Evolutionary conservation across 2,797 vertebrate species (phyloP), one percentile per base, ranked within the genome.

Genomic region (Mastacembelus armatus): DNA sequence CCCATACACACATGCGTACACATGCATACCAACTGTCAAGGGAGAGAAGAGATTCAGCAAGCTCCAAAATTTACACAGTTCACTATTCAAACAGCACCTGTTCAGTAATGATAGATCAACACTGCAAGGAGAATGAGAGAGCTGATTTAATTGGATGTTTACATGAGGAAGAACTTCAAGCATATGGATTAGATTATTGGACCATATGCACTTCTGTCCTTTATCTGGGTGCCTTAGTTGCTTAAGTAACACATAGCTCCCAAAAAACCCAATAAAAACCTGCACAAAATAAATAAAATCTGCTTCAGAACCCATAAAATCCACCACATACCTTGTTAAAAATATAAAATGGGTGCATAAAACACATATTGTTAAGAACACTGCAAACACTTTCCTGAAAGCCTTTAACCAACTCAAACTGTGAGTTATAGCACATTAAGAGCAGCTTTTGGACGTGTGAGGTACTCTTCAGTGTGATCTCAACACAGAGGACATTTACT

Each of bases 91-190:
- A 87, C 84, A 88, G 80, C 86, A 87, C 84, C 86, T 91, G 89
- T 80, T 89, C 83, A 21, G 68, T 82, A 82, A 86, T 78, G 81
- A 86, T 80, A 73, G 81, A 86, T 92, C 87, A 91, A 80, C 83
- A 85, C 71, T 32, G 73, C 1, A 4, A 65, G 59, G 73, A 77
- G 81, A 83, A 69, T 24, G 72, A 72, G 68, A 69, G 59, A 78
- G 74, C 74, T 80, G 80, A 78, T 88, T 88, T 87, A 90, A 90
- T 87, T 88, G 78, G 79, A 84, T 89, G 82, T 90, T 90, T 89
- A 82, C 83, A 86, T 66, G 55, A 77, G 73, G 50, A 80, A 65
- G 72, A 77, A 85, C 81, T 74, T 79, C 56, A 67, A 55, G 77
- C 90, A 88, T 87, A 91, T 90, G 89, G 83, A 80, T 84, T 61